Base-by-base conservation (phyloP, 2,888 invertebrate species). In the Protophormia terraenovae region DNA sequence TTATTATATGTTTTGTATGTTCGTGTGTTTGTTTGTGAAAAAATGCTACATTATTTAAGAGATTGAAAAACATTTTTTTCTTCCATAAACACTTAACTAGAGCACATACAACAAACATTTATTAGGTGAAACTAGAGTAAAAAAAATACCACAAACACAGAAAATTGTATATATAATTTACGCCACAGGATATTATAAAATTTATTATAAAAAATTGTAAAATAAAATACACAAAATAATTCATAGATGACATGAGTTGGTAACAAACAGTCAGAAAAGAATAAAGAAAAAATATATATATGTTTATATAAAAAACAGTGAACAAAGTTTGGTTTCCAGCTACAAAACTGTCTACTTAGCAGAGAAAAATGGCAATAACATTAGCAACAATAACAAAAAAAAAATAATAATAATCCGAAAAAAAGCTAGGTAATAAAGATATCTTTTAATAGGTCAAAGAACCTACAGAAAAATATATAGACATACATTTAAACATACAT, bases 181-280 rank as follows among this genome's bases (percentile, higher is more conserved):
- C 73, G 77, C 85, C 82, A 66, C 82, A 85, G 85, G 85, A 85
- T 85, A 82, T 85, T 75, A 75, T 58, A 85, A 85, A 78, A 82
- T 78, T 78, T 85, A 75, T 71, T 82, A 82, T 69, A 67, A 75
- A 67, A 62, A 67, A 45, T 69, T 72, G 16, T 62, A 55, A 22
- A 67, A 62, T 22, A 35, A 38, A 38, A 62, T 2, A 66, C 12
- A 71, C 45, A 82, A 41, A 60, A 75, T 69, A 67, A 50, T 45
- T 45, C 60, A 69, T 71, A 64, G 10, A 27, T 24, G n/a, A 53
- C 22, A 79, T 14, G 55, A 78, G 29, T 22, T 71, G 16, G 38
- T 16, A 41, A 64, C 7, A 29, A n/a, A 53, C 12, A 38, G 6
- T n/a, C 8, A 8, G 12, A 29, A 27, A 2, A 62, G 16, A 32